Conservation (phyloP, 2,888 invertebrate genomes). For the Xylophagus ater region DNA sequence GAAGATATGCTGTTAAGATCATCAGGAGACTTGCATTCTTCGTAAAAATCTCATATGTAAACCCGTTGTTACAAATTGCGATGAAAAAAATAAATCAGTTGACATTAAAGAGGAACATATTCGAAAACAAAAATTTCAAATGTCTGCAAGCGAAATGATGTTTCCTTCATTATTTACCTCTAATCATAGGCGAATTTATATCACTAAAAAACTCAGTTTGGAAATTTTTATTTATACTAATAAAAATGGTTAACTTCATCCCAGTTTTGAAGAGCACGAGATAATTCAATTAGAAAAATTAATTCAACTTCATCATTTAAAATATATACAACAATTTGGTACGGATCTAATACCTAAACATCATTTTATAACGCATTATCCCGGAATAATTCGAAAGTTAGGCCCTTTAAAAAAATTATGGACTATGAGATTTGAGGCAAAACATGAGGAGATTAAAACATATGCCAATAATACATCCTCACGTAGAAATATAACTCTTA, state of each 20-base stretch:
- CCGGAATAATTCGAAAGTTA: slow-evolving; percentile 11
- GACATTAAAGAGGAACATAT: slow-evolving; percentile 9
- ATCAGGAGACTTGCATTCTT: too few relatives aligned
- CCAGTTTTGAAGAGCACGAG: slow-evolving; percentile 9
- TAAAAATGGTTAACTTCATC: slow-evolving; percentile 9
- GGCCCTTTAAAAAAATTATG: slow-evolving; percentile 15
- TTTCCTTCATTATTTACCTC: slow-evolving; percentile 13
- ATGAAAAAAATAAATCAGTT: slow-evolving; percentile 4
- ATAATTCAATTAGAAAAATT: slow-evolving; percentile 7
- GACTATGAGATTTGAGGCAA: slow-evolving; percentile 16
- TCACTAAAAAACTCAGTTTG: slow-evolving; percentile 13
- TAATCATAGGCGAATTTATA: slow-evolving; percentile 12
- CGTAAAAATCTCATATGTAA: too few relatives aligned
- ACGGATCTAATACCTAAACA: slow-evolving; percentile 12
- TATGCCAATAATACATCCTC: slow-evolving; percentile 13
- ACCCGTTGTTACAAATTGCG: too few relatives aligned
- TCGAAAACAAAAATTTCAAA: slow-evolving; percentile 10
- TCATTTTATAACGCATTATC: slow-evolving; percentile 17
- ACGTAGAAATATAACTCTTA: slow-evolving; percentile 14
- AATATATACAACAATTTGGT: slow-evolving; percentile 12
- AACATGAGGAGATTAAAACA: slow-evolving; percentile 12
- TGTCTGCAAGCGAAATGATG: slow-evolving; percentile 15
- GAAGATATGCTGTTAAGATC: too few relatives aligned
- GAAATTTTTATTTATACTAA: slow-evolving; percentile 10
- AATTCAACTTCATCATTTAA: slow-evolving; percentile 11